Evolutionary conservation across 2,797 vertebrate species (phyloP).

Genomic region (Galago senegalensis): DNA sequence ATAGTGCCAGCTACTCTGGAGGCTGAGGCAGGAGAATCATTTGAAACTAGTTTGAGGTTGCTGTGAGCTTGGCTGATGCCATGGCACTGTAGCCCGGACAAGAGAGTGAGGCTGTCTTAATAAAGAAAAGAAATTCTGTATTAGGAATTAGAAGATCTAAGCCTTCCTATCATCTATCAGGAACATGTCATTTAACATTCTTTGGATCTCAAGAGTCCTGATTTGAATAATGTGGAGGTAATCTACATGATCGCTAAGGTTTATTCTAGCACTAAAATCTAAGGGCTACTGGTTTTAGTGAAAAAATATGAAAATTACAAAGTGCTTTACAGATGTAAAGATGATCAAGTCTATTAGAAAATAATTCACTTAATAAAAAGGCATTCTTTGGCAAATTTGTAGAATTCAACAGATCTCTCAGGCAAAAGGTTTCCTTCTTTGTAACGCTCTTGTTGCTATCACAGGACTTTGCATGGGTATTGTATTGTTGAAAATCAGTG

Average conservation of each 20-base stretch:
- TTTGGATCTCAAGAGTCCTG: constrained; percentile 54
- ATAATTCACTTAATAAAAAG: constrained; percentile 62
- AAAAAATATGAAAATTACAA: constrained; percentile 26
- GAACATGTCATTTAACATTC: constrained; percentile 35
- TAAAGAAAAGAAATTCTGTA: not conserved
- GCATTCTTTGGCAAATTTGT: constrained; percentile 47
- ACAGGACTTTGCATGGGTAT: not conserved
- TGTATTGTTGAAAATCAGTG: constrained; percentile 14
- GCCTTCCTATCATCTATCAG: not conserved
- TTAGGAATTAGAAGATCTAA: constrained; percentile 56
- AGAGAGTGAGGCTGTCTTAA: too few relatives aligned
- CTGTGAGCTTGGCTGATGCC: too few relatives aligned
- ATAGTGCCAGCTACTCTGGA: too few relatives aligned
- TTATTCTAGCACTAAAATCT: constrained; percentile 34
- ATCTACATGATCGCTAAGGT: constrained; percentile 10
- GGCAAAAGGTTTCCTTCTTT: not conserved
- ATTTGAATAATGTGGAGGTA: constrained; percentile 52
- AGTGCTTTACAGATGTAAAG: constrained; percentile 25
- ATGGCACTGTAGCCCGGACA: too few relatives aligned
- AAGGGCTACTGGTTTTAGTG: not conserved
- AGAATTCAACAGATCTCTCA: constrained; percentile 50
- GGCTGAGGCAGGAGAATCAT: too few relatives aligned
- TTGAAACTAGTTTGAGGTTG: too few relatives aligned
- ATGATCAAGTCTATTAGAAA: not conserved
- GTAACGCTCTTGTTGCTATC: not conserved